Conservation (phyloP, 1,140 invertebrate species). For the Pseudomyrmex cubaensis region DNA sequence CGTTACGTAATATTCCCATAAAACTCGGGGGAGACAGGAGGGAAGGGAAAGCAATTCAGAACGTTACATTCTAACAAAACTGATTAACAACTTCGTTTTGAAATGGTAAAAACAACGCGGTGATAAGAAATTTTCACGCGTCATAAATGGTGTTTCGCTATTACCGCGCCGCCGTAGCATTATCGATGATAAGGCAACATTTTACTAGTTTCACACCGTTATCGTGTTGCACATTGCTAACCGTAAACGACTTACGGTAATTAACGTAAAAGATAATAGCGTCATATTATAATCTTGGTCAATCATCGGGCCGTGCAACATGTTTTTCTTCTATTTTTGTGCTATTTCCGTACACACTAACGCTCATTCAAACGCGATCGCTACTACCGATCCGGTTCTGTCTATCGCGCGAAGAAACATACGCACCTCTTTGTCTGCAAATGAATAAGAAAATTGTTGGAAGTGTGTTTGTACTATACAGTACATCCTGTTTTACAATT, state of each 20-base stretch:
- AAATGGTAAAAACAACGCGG: constrained; percentile 53
- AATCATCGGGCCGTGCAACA: not conserved
- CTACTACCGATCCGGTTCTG: too few species aligned
- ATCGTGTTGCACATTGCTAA: constrained; percentile 43
- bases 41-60: not conserved
- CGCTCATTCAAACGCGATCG: too few species aligned
- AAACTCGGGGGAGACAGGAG: constrained; percentile 23
- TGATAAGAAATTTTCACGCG: constrained; percentile 34
- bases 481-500: too few species aligned
- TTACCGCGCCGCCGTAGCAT: not conserved
- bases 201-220: constrained; percentile 60
- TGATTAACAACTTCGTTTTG: constrained; percentile 51
- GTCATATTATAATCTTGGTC: constrained; percentile 25
- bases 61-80: constrained; percentile 53
- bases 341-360: too few species aligned
- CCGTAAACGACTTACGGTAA: constrained; percentile 57
- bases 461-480: too few species aligned
- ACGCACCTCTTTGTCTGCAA: too few species aligned
- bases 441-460: too few species aligned
- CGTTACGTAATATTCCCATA: constrained; percentile 15
- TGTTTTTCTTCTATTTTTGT: not conserved
- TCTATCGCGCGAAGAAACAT: too few species aligned
- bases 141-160: constrained; percentile 30
- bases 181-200: constrained; percentile 59
- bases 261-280: constrained; percentile 36